Evolutionary conservation across 2,797 vertebrate genomes (phyloP), one percentile per base, ranked within the genome.

Genomic region (Silurus lanzhouensis): DNA sequence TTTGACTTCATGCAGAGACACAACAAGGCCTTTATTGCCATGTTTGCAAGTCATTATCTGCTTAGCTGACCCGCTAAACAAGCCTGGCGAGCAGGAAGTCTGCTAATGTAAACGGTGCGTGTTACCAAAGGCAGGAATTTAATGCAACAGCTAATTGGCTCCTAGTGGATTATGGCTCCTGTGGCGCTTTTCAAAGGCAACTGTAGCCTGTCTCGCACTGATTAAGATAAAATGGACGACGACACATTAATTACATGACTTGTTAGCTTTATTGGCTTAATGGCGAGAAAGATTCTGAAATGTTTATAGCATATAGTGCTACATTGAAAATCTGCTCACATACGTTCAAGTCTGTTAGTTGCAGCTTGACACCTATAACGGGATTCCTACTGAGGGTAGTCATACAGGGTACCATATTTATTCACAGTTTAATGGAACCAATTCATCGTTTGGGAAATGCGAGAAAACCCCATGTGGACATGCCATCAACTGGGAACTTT

Each of bases 21-120:
- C 71, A 77, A 55, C 38, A 60, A 61, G 57, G 46, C 44, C 19
- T 86, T 86, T 87, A 25, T 87, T 86, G 60, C 61, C 81, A 58
- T 85, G 68, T 88, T 85, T 89, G 83, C 68, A 72, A 81, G 78
- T 85, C 81, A 90, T 89, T 87, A 88, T 76, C 76, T 87, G 86
- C 87, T 86, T 80, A 88, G 83, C 85, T 86, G 71, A 84, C 83
- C 86, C 81, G 71, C 82, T 88, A 84, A 89, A 87, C 81, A 76
- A 85, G 77, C 85, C 85, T 85, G 86, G 84, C 84, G 61, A 74
- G 81, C 83, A 79, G 55, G 64, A 87, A 87, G n/a, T 60, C 31
- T 48, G 67, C 60, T 88, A 79, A 89, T 90, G 83, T 85, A 87
- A 86, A 87, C 76, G 76, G 77, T 48, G 66, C 75, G 79, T 63